Evolutionary conservation across 35 echinoderm and acorn worm genomes (phyloP).

Genomic region (Heliocidaris tuberculata): DNA sequence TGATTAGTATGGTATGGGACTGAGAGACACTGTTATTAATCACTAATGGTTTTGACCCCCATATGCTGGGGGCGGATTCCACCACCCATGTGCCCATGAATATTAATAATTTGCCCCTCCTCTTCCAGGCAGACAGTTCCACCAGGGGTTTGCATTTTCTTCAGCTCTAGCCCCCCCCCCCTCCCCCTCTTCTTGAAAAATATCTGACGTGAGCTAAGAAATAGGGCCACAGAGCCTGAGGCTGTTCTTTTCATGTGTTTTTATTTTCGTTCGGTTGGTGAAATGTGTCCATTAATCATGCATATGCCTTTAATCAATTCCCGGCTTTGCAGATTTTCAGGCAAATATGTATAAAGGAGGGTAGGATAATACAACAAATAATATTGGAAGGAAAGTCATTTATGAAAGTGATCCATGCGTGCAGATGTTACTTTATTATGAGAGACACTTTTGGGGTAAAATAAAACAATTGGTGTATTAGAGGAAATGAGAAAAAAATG

Average conservation of each 20-base stretch:
- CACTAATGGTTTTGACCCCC: conserved; percentile 50
- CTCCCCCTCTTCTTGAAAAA: background rate
- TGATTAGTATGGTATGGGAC: conserved; percentile 49
- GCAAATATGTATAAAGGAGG: background rate
- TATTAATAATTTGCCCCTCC: conserved; percentile 12
- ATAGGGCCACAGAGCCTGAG: conserved; percentile 4
- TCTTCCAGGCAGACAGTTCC: background rate
- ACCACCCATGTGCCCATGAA: conserved; percentile 30
- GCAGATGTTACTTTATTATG: background rate
- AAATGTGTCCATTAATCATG: conserved; percentile 6
- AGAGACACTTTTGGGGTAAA: no score
- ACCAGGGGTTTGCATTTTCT: background rate
- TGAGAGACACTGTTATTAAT: conserved; percentile 43
- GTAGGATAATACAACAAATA: background rate
- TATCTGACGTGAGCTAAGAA: background rate
- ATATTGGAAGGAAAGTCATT: background rate
- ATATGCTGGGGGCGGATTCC: background rate
- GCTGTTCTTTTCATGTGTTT: background rate
- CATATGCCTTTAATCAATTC: background rate
- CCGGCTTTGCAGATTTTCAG: background rate
- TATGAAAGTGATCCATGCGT: background rate
- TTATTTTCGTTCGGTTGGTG: background rate
- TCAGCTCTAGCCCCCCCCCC: background rate
- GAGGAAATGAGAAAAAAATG: no score
- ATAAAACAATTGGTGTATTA: no score